Evolutionary conservation across 92 coral and sea anemone genomes (phyloP), one percentile per base, ranked within the genome.

Genomic region (Diadumene lineata): DNA sequence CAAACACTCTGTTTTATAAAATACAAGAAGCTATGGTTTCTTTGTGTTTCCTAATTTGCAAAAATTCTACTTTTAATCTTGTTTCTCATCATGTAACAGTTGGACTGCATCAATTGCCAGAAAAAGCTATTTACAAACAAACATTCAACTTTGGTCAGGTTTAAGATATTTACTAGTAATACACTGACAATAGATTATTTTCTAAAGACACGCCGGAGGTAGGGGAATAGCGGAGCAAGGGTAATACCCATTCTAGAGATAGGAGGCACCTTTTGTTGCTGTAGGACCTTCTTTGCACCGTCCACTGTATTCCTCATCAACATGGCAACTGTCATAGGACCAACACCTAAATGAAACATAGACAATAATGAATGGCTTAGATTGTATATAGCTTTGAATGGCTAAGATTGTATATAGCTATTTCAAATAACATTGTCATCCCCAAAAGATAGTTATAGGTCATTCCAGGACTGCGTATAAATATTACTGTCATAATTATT

Each of bases 311-410:
- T 94, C 88, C 83, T 92, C 97, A 94, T 94, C 85, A 94, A 50
- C 98, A 94, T 94, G 24, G 96, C 98, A 11, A 94, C 98, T 9
- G 98, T 94, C 98, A 94, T 94, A 43, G 98, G 98, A 46, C 98
- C 98, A 79, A 94, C 98, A 89, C 98, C 98, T 94, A 72, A 18
- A 63, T 28, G 56, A 29, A 73, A n/a, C n/a, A n/a, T n/a, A 30
- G 48, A 30, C 6, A 43, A 61, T 11, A 58, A 27, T 16, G 48
- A 6, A n/a, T n/a, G 31, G 0, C 31, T 17, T 31, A 1, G 18
- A 66, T 34, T 38, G 13, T 38, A 38, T 6, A 38, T 38, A 38
- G 48, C 48, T 38, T 38, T 38, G 48, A 38, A 38, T n/a, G n/a
- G 48, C 13, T 4, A 38, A 38, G 48, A 13, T 38, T 38, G 48